A percentile compares a stretch with the other conserved stretches of the same genome.
Evolutionary conservation across 1,140 invertebrate genomes (phyloP).

Genomic region (Thaumetopoea pityocampa): DNA sequence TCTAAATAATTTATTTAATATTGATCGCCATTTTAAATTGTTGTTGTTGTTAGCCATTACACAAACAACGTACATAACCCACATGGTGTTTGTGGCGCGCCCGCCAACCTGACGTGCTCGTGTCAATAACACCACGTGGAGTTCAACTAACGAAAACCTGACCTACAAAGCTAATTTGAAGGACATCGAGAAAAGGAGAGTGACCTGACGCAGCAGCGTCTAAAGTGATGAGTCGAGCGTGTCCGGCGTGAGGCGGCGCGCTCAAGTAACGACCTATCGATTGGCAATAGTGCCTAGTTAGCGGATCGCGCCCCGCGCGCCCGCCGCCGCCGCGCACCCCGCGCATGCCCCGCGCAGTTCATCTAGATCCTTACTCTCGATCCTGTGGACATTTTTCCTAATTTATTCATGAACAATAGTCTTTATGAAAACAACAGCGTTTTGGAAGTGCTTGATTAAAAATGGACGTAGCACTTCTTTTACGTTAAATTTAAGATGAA

Average conservation of each 20-base stretch:
- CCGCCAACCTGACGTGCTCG: slow-evolving; percentile 25
- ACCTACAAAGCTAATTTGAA: slow-evolving; percentile 76
- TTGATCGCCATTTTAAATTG: too few relatives aligned
- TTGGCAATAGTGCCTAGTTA: slow-evolving; percentile 73
- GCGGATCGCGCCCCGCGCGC: slow-evolving; percentile 43
- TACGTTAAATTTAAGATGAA: too few relatives aligned
- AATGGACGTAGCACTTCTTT: too few relatives aligned
- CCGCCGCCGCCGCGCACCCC: slow-evolving; percentile 26
- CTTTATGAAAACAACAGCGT: too few relatives aligned
- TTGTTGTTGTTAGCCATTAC: too few relatives aligned
- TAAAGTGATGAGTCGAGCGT: slow-evolving; percentile 74
- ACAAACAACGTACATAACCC: neutral
- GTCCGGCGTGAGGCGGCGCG: slow-evolving; percentile 39
- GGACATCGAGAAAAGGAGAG: slow-evolving; percentile 75
- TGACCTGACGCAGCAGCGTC: slow-evolving; percentile 71
- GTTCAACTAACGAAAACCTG: slow-evolving; percentile 61
- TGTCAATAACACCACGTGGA: slow-evolving; percentile 63
- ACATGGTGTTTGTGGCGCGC: slow-evolving; percentile 3
- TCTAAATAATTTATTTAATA: too few relatives aligned
- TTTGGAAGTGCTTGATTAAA: too few relatives aligned
- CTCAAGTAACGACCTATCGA: slow-evolving; percentile 68
- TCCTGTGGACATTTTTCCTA: slow-evolving; percentile 15
- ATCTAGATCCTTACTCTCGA: slow-evolving; percentile 18
- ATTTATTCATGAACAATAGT: slow-evolving; percentile 19
- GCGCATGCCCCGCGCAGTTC: slow-evolving; percentile 22